phyloP scores from a whole-genome alignment of 2,888 invertebrate species.

The Chaetogeoica ovagalla region DNA sequence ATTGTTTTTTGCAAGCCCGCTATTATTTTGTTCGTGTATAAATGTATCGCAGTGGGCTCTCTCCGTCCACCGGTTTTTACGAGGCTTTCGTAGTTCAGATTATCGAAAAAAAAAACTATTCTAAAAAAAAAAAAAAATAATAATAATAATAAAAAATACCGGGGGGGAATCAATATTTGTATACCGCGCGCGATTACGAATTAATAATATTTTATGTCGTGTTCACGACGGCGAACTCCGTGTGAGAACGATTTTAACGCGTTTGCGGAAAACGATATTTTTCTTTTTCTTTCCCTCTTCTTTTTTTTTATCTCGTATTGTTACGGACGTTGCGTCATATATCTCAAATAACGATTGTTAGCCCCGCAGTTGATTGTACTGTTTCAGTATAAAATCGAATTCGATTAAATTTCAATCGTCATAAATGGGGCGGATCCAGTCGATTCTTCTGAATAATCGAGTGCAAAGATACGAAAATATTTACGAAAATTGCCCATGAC shows the following conservation, averaged over 20 bases:
- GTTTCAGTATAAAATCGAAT: not conserved
- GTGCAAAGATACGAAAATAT: not conserved
- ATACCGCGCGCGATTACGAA: not conserved
- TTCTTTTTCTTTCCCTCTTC: too few relatives aligned
- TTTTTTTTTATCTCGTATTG: too few relatives aligned
- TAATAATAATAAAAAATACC: not conserved
- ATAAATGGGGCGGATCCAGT: not conserved
- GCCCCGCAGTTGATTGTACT: too few relatives aligned
- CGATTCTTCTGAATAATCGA: not conserved
- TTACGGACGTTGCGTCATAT: too few relatives aligned
- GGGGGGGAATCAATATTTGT: not conserved
- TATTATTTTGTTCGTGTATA: conserved; percentile 17
- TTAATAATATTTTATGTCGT: not conserved
- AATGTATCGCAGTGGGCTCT: not conserved
- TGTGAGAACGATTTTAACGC: not conserved
- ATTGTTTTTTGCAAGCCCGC: conserved; percentile 41
- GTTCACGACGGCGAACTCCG: not conserved
- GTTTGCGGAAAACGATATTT: too few relatives aligned
- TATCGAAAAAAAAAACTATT: conserved; percentile 26
- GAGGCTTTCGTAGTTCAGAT: not conserved
- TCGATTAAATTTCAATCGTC: not conserved
- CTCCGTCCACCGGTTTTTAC: conserved; percentile 31
- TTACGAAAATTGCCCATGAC: too few relatives aligned
- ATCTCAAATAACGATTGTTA: not conserved
- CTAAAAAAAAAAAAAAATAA: too few relatives aligned